Evolutionary conservation across 2,113 vertebrate genomes (phyloP).

Genomic region (Erinaceus europaeus): DNA sequence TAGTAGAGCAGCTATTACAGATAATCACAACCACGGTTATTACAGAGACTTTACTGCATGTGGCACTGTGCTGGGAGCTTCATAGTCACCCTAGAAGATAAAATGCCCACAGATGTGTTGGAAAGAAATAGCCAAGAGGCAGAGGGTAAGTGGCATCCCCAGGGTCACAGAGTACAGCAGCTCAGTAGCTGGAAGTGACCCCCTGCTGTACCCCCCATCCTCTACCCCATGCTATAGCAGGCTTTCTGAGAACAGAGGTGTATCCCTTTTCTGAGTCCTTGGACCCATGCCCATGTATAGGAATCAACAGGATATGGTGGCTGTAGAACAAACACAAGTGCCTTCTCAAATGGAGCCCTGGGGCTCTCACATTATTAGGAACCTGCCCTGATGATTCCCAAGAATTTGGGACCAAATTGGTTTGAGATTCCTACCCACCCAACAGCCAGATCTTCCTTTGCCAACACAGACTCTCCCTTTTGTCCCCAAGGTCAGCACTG

Average conservation of each 20-base stretch:
- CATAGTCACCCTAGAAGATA: accelerated
- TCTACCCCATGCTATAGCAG: not conserved
- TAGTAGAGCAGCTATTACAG: too few relatives aligned
- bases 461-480: not conserved
- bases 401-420: not conserved
- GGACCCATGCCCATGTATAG: not conserved
- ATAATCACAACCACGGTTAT: not conserved
- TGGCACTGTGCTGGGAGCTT: accelerated
- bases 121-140: accelerated
- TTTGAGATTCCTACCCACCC: not conserved
- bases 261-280: not conserved
- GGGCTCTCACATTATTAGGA: not conserved
- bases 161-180: not conserved
- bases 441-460: not conserved
- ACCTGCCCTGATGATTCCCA: not conserved
- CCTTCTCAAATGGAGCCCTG: not conserved
- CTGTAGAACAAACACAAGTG: not conserved
- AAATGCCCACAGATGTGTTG: not conserved
- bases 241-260: not conserved
- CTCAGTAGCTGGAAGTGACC: not conserved
- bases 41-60: too few relatives aligned
- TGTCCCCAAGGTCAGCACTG: not conserved
- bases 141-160: not conserved
- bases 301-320: not conserved
- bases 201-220: not conserved